These are phyloP conservation scores for Nothobranchius kuhntae DNA, from an alignment of 2,113 vertebrate species.

Conservation along the genomic window DNA sequence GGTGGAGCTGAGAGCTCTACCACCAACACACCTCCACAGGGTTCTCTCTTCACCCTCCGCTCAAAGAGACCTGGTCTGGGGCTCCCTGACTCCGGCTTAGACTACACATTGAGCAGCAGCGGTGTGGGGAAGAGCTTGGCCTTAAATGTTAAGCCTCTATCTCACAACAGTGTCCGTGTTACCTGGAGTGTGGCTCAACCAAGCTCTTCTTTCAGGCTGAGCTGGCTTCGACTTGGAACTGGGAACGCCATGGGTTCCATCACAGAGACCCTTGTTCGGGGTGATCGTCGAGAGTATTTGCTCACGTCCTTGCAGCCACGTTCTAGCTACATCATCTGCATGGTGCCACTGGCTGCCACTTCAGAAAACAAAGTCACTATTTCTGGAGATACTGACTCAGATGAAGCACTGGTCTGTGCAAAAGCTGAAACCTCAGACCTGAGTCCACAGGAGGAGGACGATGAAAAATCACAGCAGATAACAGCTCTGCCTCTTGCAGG, in stretches of 20 bases:
- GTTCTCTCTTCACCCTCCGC: constrained; percentile 88
- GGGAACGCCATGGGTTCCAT: constrained; percentile 87
- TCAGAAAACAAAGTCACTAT: constrained; percentile 76
- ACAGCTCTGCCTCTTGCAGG: constrained; percentile 84
- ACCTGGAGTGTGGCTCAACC: constrained; percentile 88
- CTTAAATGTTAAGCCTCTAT: constrained; percentile 88
- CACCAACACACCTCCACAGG: constrained; percentile 86
- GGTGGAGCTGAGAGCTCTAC: constrained; percentile 75
- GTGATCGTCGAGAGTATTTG: constrained; percentile 89
- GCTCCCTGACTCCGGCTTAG: constrained; percentile 85
- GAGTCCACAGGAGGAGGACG: constrained; percentile 74
- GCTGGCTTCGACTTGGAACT: constrained; percentile 88
- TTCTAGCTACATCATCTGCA: constrained; percentile 91
- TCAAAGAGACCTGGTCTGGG: constrained; percentile 85
- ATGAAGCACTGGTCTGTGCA: constrained; percentile 88
- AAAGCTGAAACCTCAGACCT: constrained; percentile 87
- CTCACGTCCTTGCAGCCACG: constrained; percentile 87
- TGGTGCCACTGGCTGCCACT: constrained; percentile 85
- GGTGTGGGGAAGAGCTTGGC: constrained; percentile 85
- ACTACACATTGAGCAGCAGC: constrained; percentile 86
- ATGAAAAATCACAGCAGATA: constrained; percentile 75
- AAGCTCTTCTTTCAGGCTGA: constrained; percentile 86
- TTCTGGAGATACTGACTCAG: constrained; percentile 79
- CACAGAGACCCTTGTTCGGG: constrained; percentile 90
- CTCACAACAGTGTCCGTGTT: constrained; percentile 87